phyloP scores from a whole-genome alignment of 2,888 invertebrate species.

The Drosophila affinis region DNA sequence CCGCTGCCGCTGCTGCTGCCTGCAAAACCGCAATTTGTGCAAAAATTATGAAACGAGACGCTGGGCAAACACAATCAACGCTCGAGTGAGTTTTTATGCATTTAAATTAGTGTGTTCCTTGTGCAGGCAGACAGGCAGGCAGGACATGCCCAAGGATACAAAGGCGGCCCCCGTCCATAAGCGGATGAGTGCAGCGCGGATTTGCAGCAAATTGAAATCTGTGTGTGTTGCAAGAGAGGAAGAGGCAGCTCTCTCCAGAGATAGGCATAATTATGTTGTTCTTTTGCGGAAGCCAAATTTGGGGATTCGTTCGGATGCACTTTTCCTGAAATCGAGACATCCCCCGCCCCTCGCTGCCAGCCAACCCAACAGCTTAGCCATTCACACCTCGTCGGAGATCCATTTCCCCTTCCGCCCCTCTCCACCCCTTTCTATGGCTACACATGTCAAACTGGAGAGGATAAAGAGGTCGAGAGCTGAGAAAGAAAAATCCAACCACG shows the following conservation, averaged over 20 bases:
- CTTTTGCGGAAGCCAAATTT: slow-evolving; percentile 17
- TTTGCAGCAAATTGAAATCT: slow-evolving; percentile 42
- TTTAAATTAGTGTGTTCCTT: slow-evolving; percentile 66
- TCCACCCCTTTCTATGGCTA: slow-evolving; percentile 3
- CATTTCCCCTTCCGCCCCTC: neutral
- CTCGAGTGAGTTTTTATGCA: slow-evolving; percentile 74
- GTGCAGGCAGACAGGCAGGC: neutral
- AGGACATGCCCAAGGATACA: slow-evolving; percentile 7
- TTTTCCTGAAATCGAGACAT: slow-evolving; percentile 45
- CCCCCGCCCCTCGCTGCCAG: slow-evolving; percentile 27
- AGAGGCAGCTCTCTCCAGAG: neutral
- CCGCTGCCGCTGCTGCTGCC: slow-evolving; percentile 24
- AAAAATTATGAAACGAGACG: slow-evolving; percentile 80
- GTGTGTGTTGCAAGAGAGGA: neutral
- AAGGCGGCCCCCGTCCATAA: slow-evolving; percentile 18
- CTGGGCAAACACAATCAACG: slow-evolving; percentile 80
- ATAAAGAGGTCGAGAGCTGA: slow-evolving; percentile 24
- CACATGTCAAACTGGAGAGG: slow-evolving; percentile 38
- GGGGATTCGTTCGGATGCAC: neutral
- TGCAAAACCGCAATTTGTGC: slow-evolving; percentile 80
- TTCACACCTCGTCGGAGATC: slow-evolving; percentile 66
- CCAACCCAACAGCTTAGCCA: slow-evolving; percentile 29
- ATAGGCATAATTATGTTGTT: slow-evolving; percentile 22
- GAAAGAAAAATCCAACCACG: slow-evolving; percentile 75
- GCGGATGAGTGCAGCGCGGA: slow-evolving; percentile 42